Percentiles rank a stretch among this genome's conserved stretches.
phyloP scores from a whole-genome alignment of 2,797 vertebrate genomes.

The Sebastes jordani region DNA sequence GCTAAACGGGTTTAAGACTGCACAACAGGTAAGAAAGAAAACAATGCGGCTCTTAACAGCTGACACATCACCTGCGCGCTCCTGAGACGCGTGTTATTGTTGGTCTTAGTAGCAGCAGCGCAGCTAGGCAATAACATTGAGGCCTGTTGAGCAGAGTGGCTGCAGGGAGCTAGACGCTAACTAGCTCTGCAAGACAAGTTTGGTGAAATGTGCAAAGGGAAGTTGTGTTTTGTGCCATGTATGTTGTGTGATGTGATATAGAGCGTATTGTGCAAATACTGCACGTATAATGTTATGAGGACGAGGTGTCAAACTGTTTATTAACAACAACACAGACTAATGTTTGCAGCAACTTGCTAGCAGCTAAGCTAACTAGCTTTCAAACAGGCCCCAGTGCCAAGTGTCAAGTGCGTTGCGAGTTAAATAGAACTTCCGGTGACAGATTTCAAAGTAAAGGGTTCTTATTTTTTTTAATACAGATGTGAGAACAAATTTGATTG shows the following conservation, averaged over 20 bases:
- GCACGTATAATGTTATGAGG: not conserved
- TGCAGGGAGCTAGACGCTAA: slow-evolving; percentile 36
- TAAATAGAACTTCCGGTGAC: not conserved
- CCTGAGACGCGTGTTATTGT: not conserved
- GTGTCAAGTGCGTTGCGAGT: not conserved
- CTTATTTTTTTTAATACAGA: not conserved
- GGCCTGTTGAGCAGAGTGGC: slow-evolving; percentile 52
- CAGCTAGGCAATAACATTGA: slow-evolving; percentile 32
- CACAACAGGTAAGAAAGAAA: slow-evolving; percentile 65
- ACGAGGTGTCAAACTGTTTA: not conserved
- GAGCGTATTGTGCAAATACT: not conserved
- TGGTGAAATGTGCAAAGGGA: slow-evolving; percentile 11
- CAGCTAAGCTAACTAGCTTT: slow-evolving; percentile 42
- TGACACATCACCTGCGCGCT: not conserved
- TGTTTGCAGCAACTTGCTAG: slow-evolving; percentile 54
- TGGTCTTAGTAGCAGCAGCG: not conserved
- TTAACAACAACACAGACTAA: not conserved
- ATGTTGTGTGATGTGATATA: not conserved
- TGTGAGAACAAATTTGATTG: not conserved
- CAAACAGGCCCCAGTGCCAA: slow-evolving; percentile 36
- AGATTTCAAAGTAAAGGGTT: slow-evolving; percentile 28
- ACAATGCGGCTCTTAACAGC: not conserved
- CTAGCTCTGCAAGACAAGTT: slow-evolving; percentile 51
- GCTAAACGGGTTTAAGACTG: slow-evolving; percentile 58
- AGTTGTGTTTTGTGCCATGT: slow-evolving; percentile 11